Evolutionary conservation across 2,888 invertebrate species (phyloP).

Genomic region (Holacanthella duospinosa): DNA sequence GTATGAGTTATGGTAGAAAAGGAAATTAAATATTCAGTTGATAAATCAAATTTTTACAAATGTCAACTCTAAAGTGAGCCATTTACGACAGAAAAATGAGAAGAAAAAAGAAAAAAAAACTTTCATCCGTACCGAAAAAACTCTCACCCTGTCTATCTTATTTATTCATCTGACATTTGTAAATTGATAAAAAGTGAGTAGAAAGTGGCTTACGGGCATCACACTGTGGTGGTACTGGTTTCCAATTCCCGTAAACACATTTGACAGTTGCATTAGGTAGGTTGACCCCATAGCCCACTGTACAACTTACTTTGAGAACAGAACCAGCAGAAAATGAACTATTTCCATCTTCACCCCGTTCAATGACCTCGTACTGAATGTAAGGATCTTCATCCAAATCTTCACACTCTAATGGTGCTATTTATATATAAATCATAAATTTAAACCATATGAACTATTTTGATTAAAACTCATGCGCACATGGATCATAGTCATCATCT

Average conservation of each 20-base stretch:
- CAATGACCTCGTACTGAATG: conserved; percentile 53
- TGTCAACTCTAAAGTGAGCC: no score
- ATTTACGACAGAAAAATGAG: no score
- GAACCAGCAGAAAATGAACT: conserved; percentile 65
- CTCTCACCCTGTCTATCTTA: background rate
- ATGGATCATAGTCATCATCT: conserved; percentile 17
- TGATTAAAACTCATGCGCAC: conserved; percentile 4
- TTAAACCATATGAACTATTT: conserved; percentile 5
- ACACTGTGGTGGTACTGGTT: conserved; percentile 68
- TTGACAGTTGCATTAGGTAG: conserved; percentile 65
- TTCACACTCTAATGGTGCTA: conserved; percentile 18
- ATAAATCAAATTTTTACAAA: no score
- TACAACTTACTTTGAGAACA: conserved; percentile 62
- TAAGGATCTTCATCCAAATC: conserved; percentile 10
- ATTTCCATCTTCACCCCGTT: conserved; percentile 59
- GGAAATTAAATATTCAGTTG: no score
- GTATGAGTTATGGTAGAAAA: no score
- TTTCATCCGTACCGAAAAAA: background rate
- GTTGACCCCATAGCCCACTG: conserved; percentile 65
- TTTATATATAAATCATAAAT: conserved; percentile 1
- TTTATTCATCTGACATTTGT: no score
- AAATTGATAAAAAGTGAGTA: background rate
- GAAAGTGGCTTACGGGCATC: conserved; percentile 39
- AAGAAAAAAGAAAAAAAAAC: background rate
- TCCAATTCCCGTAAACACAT: conserved; percentile 76